A percentile compares a stretch with the other conserved stretches of the same genome.
phyloP scores from a whole-genome alignment of 2,113 vertebrate species.

The Rhodinocichla rosea region DNA sequence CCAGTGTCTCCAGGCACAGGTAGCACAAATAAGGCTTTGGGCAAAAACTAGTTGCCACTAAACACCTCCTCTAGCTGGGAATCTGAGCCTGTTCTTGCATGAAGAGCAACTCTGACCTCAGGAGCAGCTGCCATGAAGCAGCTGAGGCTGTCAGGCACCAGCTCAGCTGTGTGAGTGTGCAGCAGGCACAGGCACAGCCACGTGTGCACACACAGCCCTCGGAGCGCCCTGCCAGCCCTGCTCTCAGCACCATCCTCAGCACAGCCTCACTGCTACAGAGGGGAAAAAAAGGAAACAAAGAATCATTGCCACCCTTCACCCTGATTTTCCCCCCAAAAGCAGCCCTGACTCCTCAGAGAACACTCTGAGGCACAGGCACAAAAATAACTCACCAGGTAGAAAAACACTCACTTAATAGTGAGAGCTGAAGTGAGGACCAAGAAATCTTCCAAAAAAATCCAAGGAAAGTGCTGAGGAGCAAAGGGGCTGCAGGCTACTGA shows the following conservation, averaged over 20 bases:
- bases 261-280: neutral
- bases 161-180: neutral
- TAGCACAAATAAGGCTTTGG: neutral
- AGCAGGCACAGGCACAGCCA: neutral
- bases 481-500: neutral
- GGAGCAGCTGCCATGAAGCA: neutral
- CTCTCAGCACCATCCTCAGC: neutral
- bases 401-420: neutral
- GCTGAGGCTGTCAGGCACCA: neutral
- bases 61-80: neutral
- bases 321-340: neutral
- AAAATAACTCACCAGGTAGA: neutral
- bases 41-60: neutral
- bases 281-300: accelerated
- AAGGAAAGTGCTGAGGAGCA: neutral
- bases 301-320: neutral
- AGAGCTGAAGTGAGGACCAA: neutral
- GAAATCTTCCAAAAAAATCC: neutral
- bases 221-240: accelerated
- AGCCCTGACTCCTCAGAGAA: neutral
- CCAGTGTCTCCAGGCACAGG: neutral
- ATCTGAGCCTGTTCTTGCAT: neutral
- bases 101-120: neutral
- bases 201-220: accelerated
- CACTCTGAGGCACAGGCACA: neutral